Conservation (phyloP, 2,113 vertebrate genomes). For the Percina caprodes region DNA sequence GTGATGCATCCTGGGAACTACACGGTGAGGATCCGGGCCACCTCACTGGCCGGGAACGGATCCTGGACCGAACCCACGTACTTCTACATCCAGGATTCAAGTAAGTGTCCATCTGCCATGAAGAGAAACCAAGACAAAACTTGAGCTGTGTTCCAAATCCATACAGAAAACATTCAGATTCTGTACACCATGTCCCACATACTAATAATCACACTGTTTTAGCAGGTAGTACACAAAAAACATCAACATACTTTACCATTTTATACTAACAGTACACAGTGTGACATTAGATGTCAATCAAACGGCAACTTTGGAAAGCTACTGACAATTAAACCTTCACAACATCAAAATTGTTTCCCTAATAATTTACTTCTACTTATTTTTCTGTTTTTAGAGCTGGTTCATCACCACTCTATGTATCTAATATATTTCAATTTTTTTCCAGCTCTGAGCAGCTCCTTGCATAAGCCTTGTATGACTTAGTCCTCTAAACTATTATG, state of each 20-base stretch:
- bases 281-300: not conserved
- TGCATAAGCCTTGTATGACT: not conserved
- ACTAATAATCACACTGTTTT: not conserved
- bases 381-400: too few relatives aligned
- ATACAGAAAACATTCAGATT: not conserved
- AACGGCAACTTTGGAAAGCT: not conserved
- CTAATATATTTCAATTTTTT: too few relatives aligned
- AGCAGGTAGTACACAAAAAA: not conserved
- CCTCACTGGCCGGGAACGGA: constrained; percentile 95
- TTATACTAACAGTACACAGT: not conserved
- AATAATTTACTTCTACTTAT: not conserved
- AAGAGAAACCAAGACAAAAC: not conserved
- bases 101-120: constrained; percentile 79
- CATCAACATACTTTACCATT: not conserved
- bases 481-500: not conserved
- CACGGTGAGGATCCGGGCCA: constrained; percentile 90
- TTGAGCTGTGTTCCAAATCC: not conserved
- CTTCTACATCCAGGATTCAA: constrained; percentile 89
- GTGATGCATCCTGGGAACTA: constrained; percentile 94
- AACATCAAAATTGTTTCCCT: too few relatives aligned
- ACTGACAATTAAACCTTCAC: too few relatives aligned
- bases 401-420: too few relatives aligned
- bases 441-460: too few relatives aligned
- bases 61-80: constrained; percentile 93
- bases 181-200: not conserved